A percentile compares a stretch with the other conserved stretches of the same genome.
These are phyloP conservation scores for Labeo calbasu DNA, from an alignment of 2,797 vertebrate species.

Conservation along the genomic window DNA sequence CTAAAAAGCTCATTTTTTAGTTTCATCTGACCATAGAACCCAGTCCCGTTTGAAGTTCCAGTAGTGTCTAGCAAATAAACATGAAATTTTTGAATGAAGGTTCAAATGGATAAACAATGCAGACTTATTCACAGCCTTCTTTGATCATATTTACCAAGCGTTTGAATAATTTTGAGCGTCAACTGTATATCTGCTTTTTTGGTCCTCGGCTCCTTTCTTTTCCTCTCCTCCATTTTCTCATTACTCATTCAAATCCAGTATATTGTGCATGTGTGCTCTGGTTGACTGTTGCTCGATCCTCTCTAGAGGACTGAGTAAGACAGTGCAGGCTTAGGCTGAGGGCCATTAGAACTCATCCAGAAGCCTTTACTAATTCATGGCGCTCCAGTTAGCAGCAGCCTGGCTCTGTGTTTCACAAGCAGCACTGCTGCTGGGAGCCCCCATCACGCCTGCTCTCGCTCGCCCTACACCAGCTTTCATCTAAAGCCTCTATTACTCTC, in stretches of 20 bases:
- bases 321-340: slow-evolving; percentile 54
- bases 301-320: slow-evolving; percentile 48
- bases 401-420: slow-evolving; percentile 47
- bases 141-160: too few species aligned
- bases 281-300: slow-evolving; percentile 34
- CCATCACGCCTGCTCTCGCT: slow-evolving; percentile 40
- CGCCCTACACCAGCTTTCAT: slow-evolving; percentile 44
- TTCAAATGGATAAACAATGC: too few species aligned
- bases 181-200: background rate
- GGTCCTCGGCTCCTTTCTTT: background rate
- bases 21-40: too few species aligned
- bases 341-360: slow-evolving; percentile 77
- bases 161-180: too few species aligned
- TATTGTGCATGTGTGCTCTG: slow-evolving; percentile 32
- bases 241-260: slow-evolving; percentile 27
- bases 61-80: too few species aligned
- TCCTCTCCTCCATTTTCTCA: background rate
- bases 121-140: too few species aligned
- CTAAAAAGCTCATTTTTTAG: too few species aligned
- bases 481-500: slow-evolving; percentile 8
- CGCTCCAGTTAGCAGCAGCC: slow-evolving; percentile 70
- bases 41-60: too few species aligned
- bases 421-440: slow-evolving; percentile 32
- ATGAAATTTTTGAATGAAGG: too few species aligned
- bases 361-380: slow-evolving; percentile 80